phyloP scores from a whole-genome alignment of 2,888 invertebrate species.

The Apamea epomidion region DNA sequence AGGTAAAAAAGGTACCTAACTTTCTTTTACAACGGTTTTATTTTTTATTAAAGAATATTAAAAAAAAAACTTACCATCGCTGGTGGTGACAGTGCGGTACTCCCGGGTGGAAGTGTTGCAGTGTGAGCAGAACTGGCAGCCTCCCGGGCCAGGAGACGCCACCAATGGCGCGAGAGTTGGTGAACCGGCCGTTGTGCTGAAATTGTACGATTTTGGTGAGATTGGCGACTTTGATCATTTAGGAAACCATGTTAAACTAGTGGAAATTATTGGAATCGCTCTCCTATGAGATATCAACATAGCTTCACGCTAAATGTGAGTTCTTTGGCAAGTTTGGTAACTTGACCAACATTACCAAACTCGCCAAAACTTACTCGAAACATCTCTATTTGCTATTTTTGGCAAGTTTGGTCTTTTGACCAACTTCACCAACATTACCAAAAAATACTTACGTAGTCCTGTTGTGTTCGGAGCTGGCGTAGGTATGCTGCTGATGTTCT shows the following conservation, averaged over 20 bases:
- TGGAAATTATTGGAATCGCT: background rate
- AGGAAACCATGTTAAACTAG: background rate
- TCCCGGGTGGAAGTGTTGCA: slow-evolving; percentile 82
- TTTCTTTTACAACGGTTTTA: background rate
- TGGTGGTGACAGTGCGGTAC: slow-evolving; percentile 74
- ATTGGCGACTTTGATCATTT: background rate
- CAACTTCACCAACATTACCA: slow-evolving; percentile 18
- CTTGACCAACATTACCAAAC: slow-evolving; percentile 16
- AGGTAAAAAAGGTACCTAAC: too few species aligned
- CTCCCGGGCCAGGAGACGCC: slow-evolving; percentile 68
- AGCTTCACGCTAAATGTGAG: background rate
- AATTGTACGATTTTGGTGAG: background rate
- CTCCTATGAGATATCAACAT: too few species aligned
- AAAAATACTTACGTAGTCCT: slow-evolving; percentile 42
- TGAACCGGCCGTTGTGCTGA: slow-evolving; percentile 41
- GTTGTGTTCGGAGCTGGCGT: slow-evolving; percentile 68
- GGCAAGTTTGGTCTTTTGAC: slow-evolving; percentile 1
- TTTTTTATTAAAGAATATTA: background rate
- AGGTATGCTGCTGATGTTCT: slow-evolving; percentile 77
- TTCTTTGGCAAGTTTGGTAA: slow-evolving; percentile 3
- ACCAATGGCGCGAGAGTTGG: slow-evolving; percentile 28
- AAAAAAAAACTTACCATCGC: slow-evolving; percentile 74
- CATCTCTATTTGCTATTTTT: background rate
- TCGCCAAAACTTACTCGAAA: background rate
- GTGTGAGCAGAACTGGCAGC: slow-evolving; percentile 87